Percentiles rank a stretch among this genome's conserved stretches.
These are phyloP conservation scores for Colletes collaris DNA, from an alignment of 2,888 invertebrate genomes.

Conservation along the genomic window DNA sequence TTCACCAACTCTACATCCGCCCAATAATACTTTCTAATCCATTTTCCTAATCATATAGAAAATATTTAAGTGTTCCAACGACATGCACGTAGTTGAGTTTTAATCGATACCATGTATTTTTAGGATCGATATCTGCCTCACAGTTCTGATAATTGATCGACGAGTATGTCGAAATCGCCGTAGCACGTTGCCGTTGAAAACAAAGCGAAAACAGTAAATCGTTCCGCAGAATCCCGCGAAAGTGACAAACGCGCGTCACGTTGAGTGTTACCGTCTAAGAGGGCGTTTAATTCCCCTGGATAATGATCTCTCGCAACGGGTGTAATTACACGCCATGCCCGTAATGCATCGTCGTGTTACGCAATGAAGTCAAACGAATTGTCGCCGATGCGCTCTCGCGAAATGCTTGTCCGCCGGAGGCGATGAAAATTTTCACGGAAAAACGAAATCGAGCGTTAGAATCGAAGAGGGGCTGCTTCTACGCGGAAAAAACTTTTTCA, in stretches of 20 bases:
- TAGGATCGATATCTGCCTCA: too few species aligned
- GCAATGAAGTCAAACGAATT: background rate
- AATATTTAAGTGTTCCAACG: too few species aligned
- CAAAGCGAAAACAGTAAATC: background rate
- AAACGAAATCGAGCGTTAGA: background rate
- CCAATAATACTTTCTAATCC: too few species aligned
- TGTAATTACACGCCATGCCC: constrained; percentile 4
- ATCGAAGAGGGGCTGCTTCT: too few species aligned
- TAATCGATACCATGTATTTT: too few species aligned
- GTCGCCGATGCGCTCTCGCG: background rate
- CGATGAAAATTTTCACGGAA: background rate
- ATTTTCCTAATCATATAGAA: too few species aligned
- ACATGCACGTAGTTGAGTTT: too few species aligned
- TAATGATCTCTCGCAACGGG: background rate
- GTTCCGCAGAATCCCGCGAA: background rate
- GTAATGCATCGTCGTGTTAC: constrained; percentile 7
- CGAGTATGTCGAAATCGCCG: too few species aligned
- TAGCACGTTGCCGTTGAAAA: too few species aligned
- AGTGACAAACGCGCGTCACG: background rate
- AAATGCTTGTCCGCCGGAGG: background rate
- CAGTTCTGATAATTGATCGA: too few species aligned
- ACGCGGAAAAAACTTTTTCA: too few species aligned
- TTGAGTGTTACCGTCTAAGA: background rate
- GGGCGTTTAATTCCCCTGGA: background rate
- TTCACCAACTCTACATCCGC: too few species aligned